Base-by-base conservation (phyloP, 2,888 invertebrate genomes). In the Lepidochrysops patricia region DNA sequence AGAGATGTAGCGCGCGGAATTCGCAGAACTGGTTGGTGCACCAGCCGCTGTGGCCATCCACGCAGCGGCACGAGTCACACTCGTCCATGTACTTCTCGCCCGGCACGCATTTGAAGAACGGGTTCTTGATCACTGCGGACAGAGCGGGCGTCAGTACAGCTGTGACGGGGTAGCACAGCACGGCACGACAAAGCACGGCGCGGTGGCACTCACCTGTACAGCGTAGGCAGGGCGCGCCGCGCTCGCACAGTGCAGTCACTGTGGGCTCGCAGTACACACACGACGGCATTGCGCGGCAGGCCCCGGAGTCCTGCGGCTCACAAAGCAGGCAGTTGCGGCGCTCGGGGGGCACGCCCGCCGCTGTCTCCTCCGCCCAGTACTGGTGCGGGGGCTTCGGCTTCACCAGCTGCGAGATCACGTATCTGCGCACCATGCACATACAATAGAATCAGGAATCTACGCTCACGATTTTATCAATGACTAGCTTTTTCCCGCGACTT, bases 1-100 rank as follows among this genome's bases (percentile, higher is more conserved):
- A 88, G 5, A 87, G 68, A 37, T 88, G 79, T n/a, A 88, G 70
- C 0, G 87, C 73, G 2, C 89, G 72, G 72, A 82, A 82, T 68
- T 87, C 86, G 74, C 88, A 87, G 80, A 70, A 85, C 76, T 85
- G 87, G 71, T 88, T 80, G 67, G 84, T 82, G 72, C 89, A 87
- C 84, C 88, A 84, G 62, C 89, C 89, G 26, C 72, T 67, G 71
- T 77, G 82, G 2, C 89, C 88, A 67, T 89, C 89, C 0, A 80
- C 79, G 73, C 89, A 89, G 65, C 88, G 84, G 72, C 88, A 89
- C 1, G 86, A 85, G 73, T 86, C 87, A 58, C 89, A 89, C 68
- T 89, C 89, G 64, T 88, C 88, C 89, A 89, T 89, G 71, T 89
- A 89, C 74, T 87, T 87, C 79, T 89, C 89, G 0, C 89, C 88